Evolutionary conservation across 1,140 invertebrate genomes (phyloP).

Genomic region (Pseudobourletiella spinata): DNA sequence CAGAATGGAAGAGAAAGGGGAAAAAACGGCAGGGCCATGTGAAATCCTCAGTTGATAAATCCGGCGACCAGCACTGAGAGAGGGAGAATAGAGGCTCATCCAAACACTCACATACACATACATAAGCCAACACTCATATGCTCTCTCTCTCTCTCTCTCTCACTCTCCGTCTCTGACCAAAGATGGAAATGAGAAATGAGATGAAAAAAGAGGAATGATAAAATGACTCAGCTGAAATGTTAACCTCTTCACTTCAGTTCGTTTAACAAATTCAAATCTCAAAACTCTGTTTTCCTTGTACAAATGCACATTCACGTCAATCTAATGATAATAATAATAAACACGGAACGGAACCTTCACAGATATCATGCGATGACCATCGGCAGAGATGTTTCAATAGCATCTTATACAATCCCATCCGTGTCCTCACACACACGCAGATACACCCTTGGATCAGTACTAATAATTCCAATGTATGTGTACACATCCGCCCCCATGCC

Average conservation of each 20-base stretch:
- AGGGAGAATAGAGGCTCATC: neutral
- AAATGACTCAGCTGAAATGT: slow-evolving; percentile 21
- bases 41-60: neutral
- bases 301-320: neutral
- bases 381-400: too few species aligned
- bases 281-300: neutral
- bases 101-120: neutral
- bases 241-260: slow-evolving; percentile 22
- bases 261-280: slow-evolving; percentile 19
- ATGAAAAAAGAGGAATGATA: neutral
- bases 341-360: too few species aligned
- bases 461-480: too few species aligned
- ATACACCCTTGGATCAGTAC: too few species aligned
- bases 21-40: neutral
- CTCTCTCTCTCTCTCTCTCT: neutral
- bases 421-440: too few species aligned
- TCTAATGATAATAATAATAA: neutral
- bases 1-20: slow-evolving; percentile 2
- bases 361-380: too few species aligned
- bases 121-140: neutral
- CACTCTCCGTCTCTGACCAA: neutral
- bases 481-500: too few species aligned
- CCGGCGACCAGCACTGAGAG: neutral
- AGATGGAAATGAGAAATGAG: slow-evolving; percentile 14
- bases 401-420: too few species aligned